Base-by-base conservation (phyloP, 2,797 vertebrate genomes). In the Fistularia tabacaria region DNA sequence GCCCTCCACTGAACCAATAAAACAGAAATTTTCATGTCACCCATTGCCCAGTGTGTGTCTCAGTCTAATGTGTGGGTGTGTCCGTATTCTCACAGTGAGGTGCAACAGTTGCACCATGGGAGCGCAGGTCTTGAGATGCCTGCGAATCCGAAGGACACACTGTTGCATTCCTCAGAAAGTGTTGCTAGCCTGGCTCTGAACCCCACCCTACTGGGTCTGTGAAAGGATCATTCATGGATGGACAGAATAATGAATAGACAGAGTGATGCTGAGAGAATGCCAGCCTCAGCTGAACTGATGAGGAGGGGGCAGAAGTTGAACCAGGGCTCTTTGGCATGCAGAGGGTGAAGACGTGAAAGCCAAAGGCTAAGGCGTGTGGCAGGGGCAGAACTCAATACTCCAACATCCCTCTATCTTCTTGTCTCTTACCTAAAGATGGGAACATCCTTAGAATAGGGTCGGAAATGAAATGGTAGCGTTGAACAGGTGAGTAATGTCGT, bases 161-260 rank as follows among this genome's bases (percentile, higher is more conserved):
- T 53, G 71, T 78, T 49, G 51, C 79, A 82, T 85, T 85, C 82
- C 81, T 76, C 54, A n/a, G 59, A 61, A 52, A 42, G 48, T 55
- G 61, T 66, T 45, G 62, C n/a, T 11, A 68, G 73, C 51, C 60
- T 15, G 15, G 38, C 69, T 65, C 57, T 14, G 44, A 57, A 66
- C 72, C 70, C 69, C 71, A 72, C 76, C 69, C 75, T 65, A 61
- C 67, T 61, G 66, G 59, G 62, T 63, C 59, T 69, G 66, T 90
- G 84, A 90, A 89, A 89, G 85, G 71, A 52, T 83, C 85, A 90
- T 90, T 91, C 85, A 90, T 80, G 78, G 78, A 77, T 56, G 54
- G 60, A 74, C 64, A 81, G 68, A 36, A 14, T 62, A 11, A 87
- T 87, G 84, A 86, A 87, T 87, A 81, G 80, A 86, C 81, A 86